phyloP scores from a whole-genome alignment of 2,113 vertebrate genomes.

The Pseudonaja textilis region DNA sequence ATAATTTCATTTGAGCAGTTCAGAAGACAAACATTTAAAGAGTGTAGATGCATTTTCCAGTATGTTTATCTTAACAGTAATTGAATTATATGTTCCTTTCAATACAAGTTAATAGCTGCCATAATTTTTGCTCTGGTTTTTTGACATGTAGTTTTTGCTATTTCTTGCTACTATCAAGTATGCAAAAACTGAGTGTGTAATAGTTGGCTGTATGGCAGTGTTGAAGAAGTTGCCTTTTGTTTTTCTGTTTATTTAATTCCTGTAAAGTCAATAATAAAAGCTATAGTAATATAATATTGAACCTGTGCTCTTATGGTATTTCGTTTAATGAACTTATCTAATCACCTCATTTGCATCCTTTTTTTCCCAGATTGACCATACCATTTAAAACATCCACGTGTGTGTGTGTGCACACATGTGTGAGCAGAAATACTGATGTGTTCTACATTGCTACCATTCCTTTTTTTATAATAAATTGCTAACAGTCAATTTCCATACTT shows the following conservation, averaged over 20 bases:
- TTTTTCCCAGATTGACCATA: slow-evolving; percentile 62
- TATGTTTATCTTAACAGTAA: slow-evolving; percentile 70
- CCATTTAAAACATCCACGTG: slow-evolving; percentile 75
- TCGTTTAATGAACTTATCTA: slow-evolving; percentile 70
- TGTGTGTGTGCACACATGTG: slow-evolving; percentile 31
- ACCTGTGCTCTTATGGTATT: slow-evolving; percentile 69
- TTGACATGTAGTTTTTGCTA: slow-evolving; percentile 71
- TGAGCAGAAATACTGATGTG: slow-evolving; percentile 70
- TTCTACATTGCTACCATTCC: slow-evolving; percentile 75
- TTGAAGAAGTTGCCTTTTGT: slow-evolving; percentile 63
- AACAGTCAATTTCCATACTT: slow-evolving; percentile 65
- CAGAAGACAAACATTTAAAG: slow-evolving; percentile 58
- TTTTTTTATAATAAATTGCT: slow-evolving; percentile 76
- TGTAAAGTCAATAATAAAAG: slow-evolving; percentile 74
- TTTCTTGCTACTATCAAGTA: slow-evolving; percentile 80
- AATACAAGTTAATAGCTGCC: slow-evolving; percentile 70
- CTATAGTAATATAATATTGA: slow-evolving; percentile 78
- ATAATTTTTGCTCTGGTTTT: slow-evolving; percentile 69
- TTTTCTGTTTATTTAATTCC: not conserved
- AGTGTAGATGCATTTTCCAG: slow-evolving; percentile 73
- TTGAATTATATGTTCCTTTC: slow-evolving; percentile 64
- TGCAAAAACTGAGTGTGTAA: slow-evolving; percentile 72
- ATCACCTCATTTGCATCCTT: slow-evolving; percentile 39
- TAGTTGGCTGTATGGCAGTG: slow-evolving; percentile 66
- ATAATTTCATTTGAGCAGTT: slow-evolving; percentile 62